Base-by-base conservation (phyloP, 2,888 invertebrate genomes). In the Lochmaea capreae region DNA sequence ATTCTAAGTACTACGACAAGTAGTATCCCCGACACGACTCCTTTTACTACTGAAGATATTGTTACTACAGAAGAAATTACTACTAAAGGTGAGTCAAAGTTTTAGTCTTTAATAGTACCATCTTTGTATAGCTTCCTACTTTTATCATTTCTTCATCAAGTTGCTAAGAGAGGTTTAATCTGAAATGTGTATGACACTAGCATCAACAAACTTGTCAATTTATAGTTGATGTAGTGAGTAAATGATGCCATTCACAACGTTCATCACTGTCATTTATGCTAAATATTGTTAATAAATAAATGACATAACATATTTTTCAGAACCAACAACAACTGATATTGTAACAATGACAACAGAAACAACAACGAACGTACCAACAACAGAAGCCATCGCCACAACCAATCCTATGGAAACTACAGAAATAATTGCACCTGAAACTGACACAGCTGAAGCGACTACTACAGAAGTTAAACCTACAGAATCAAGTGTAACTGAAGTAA, bases 321-420 rank as follows among this genome's bases (percentile, higher is more conserved):
- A 14, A 33, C 16, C 54, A 54, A 18, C 16, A 2, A 59, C 59
- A 59, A 14, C 11, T n/a, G 59, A 1, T 33, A 14, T 33, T 42
- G 18, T 52, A 46, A 46, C 75, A 59, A 63, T 22, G 3, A 22
- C 22, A 22, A 71, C 76, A 52, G 73, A 73, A 73, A 46, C n/a
- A 33, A 43, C 46, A 46, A 65, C 54, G 8, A 18, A 43, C 49
- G 63, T 39, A 14, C 70, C 39, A 10, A 72, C 74, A 18, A 73
- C 74, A 43, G 74, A 70, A 65, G 71, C 62, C 69, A 76, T 70
- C 16, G 72, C 72, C 42, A 43, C 62, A 46, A 52, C 65, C 58
- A 59, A 67, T 16, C 49, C 72, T 65, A 63, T 67, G 57, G 18
- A 62, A 49, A 65, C 46, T 54, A 66, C 66, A 39, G 54, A 54